Conservation (phyloP, 2,888 invertebrate species). For the Trilocha varians region DNA sequence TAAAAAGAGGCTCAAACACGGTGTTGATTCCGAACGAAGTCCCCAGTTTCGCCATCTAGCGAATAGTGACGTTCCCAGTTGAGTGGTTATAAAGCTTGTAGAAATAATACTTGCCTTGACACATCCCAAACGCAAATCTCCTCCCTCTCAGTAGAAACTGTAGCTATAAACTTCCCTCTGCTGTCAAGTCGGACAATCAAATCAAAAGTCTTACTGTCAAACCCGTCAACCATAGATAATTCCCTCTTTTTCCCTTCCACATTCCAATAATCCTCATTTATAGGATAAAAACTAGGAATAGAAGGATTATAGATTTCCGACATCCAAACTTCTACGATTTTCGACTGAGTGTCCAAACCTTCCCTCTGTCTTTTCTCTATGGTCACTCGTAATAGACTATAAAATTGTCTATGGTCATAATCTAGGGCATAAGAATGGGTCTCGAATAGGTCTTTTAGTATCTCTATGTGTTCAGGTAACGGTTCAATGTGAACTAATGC, state of each 20-base stretch:
- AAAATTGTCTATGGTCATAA: conserved; percentile 88
- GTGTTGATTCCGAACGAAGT: too few relatives aligned
- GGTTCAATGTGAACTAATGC: conserved; percentile 66
- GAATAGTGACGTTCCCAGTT: too few relatives aligned
- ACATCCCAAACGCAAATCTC: conserved; percentile 90
- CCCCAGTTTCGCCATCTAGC: too few relatives aligned
- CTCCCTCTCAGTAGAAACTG: conserved; percentile 80
- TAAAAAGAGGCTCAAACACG: too few relatives aligned
- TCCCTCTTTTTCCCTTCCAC: conserved; percentile 42
- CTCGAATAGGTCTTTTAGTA: conserved; percentile 80
- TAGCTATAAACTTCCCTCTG: conserved; percentile 81
- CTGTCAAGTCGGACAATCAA: conserved; percentile 76
- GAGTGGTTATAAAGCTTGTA: neutral
- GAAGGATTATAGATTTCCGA: conserved; percentile 68
- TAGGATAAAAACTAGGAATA: conserved; percentile 74
- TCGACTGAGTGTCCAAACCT: conserved; percentile 40
- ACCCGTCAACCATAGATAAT: conserved; percentile 46
- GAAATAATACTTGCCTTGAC: conserved; percentile 36
- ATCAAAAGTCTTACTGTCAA: conserved; percentile 71
- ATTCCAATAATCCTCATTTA: conserved; percentile 60
- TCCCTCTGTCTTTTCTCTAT: conserved; percentile 52
- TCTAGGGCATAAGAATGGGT: conserved; percentile 80
- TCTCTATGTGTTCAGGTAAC: conserved; percentile 65
- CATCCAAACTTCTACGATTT: conserved; percentile 58
- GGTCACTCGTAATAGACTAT: conserved; percentile 72